Evolutionary conservation across 2,888 invertebrate genomes (phyloP).

Genomic region (Nymphalis polychloros): DNA sequence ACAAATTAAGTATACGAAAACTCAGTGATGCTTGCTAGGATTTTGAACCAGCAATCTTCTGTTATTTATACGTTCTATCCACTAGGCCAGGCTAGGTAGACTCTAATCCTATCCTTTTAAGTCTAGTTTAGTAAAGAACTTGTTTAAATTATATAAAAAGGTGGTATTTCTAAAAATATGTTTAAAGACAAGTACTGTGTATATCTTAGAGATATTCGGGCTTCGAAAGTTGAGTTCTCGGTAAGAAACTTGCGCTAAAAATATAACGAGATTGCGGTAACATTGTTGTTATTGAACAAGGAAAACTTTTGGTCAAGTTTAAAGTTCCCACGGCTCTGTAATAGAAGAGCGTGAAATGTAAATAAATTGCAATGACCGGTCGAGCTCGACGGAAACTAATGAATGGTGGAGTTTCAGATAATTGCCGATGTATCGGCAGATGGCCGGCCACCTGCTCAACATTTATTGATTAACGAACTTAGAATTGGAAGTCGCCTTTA

Average conservation of each 20-base stretch:
- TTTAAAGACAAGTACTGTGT: no score
- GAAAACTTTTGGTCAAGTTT: not conserved
- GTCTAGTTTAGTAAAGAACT: no score
- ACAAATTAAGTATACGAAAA: no score
- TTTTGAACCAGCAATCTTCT: no score
- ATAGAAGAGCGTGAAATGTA: not conserved
- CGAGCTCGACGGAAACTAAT: conserved; percentile 11
- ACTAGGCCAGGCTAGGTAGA: no score
- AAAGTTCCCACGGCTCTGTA: not conserved
- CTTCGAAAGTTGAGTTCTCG: no score
- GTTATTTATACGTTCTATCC: no score
- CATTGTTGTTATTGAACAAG: not conserved
- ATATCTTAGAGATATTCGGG: no score
- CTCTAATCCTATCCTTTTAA: no score
- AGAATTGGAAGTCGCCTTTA: conserved; percentile 4
- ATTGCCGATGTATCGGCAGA: conserved; percentile 17
- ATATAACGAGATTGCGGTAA: not conserved
- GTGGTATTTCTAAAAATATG: no score
- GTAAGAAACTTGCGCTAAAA: not conserved
- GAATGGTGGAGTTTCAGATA: conserved; percentile 11
- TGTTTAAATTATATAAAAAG: no score
- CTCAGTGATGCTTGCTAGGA: no score
- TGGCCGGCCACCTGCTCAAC: conserved; percentile 18
- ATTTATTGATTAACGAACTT: conserved; percentile 15
- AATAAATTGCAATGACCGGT: conserved; percentile 1